Conservation (phyloP, 2,888 invertebrate species). For the Limnephilus auricula region DNA sequence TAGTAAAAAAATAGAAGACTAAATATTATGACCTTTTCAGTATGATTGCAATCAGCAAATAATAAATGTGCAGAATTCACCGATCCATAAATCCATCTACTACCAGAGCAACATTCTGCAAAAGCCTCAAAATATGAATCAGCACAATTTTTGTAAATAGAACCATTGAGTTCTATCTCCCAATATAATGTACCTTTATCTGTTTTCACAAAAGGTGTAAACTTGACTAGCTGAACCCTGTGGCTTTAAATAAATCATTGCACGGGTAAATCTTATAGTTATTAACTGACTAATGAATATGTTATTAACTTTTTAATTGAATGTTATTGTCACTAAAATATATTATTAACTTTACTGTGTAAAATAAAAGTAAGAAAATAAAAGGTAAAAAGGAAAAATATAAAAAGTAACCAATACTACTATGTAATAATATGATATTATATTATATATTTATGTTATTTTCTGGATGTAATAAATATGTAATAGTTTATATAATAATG, state of each 20-base stretch:
- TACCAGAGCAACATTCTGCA: neutral
- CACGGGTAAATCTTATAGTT: no score
- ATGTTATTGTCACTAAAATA: no score
- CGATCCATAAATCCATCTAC: neutral
- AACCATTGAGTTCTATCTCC: neutral
- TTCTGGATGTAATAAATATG: no score
- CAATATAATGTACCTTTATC: neutral
- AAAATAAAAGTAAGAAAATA: no score
- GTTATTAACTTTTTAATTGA: no score
- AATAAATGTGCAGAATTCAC: neutral
- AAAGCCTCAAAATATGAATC: neutral
- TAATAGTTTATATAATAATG: no score
- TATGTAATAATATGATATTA: no score
- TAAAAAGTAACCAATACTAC: no score
- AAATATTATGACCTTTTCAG: neutral
- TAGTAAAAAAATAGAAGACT: neutral
- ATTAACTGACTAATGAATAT: no score
- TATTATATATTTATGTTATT: no score
- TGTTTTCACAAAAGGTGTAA: neutral
- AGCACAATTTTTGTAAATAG: neutral
- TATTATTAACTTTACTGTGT: no score
- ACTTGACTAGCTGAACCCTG: neutral
- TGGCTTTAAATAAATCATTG: neutral
- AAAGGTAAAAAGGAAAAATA: no score
- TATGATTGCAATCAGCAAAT: neutral